Conservation (phyloP, 1,140 invertebrate species). For the Copidosoma floridanum region DNA sequence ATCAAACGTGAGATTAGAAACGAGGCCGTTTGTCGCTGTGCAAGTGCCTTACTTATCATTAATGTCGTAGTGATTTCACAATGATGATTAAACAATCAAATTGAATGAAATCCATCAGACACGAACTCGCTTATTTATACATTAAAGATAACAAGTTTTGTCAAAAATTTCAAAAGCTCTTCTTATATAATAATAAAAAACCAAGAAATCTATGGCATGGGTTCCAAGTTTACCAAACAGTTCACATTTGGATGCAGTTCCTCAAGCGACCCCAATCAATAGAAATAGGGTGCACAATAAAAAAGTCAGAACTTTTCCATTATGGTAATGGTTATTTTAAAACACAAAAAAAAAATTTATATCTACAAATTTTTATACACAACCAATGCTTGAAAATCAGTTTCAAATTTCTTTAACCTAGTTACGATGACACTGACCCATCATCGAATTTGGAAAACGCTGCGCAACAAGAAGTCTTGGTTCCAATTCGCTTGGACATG, state of each 20-base stretch:
- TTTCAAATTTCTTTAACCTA: constrained; percentile 44
- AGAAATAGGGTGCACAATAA: constrained; percentile 88
- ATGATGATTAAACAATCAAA: no score
- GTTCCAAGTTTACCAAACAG: constrained; percentile 93
- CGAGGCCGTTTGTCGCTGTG: constrained; percentile 64
- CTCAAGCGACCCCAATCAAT: constrained; percentile 97
- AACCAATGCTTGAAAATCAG: no score
- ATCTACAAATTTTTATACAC: no score
- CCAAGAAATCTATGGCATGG: constrained; percentile 87
- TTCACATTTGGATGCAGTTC: constrained; percentile 98
- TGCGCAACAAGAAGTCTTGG: constrained; percentile 84
- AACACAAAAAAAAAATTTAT: constrained; percentile 6
- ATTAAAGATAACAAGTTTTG: no score
- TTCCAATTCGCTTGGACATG: constrained; percentile 98
- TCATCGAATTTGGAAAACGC: constrained; percentile 89
- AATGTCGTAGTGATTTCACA: no score
- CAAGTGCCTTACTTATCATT: no score
- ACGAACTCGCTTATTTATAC: no score
- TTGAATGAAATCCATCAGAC: no score
- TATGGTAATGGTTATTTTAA: constrained; percentile 66
- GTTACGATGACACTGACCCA: constrained; percentile 96
- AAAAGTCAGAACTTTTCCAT: constrained; percentile 92
- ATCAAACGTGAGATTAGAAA: no score
- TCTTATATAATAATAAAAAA: constrained; percentile 98
- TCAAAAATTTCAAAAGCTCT: constrained; percentile 99